Conservation (phyloP, 2,888 invertebrate species). For the Homarus gammarus region DNA sequence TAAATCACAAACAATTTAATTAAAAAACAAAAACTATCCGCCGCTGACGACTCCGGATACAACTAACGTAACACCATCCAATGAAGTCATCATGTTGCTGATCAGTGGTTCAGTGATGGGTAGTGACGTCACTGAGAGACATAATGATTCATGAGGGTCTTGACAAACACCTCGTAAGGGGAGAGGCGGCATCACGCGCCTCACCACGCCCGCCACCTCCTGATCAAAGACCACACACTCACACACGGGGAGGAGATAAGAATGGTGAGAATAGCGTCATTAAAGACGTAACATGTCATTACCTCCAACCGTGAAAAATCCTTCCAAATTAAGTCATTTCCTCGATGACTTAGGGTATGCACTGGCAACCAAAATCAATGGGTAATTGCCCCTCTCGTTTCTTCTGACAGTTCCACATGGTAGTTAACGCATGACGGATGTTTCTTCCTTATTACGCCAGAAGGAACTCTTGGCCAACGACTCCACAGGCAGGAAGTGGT, state of each 20-base stretch:
- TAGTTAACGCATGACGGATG: slow-evolving; percentile 45
- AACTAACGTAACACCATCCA: too few species aligned
- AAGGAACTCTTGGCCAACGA: neutral
- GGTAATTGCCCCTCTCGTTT: slow-evolving; percentile 40
- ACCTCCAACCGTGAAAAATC: neutral
- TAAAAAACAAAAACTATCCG: too few species aligned
- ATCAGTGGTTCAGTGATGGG: too few species aligned
- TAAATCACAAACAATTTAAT: too few species aligned
- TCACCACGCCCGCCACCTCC: neutral
- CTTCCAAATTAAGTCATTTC: slow-evolving; percentile 51
- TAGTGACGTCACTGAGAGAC: too few species aligned
- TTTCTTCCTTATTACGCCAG: neutral
- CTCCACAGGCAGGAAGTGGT: neutral
- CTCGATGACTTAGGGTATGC: slow-evolving; percentile 45
- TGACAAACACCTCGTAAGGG: neutral
- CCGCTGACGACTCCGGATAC: too few species aligned
- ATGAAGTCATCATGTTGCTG: too few species aligned
- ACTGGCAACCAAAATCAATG: slow-evolving; percentile 56
- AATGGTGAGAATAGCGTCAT: slow-evolving; percentile 32
- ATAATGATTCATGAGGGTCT: neutral
- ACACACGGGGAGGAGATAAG: neutral
- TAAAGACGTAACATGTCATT: slow-evolving; percentile 27
- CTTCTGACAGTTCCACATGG: slow-evolving; percentile 45
- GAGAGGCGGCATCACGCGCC: neutral
- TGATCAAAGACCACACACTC: neutral